Base-by-base conservation (phyloP, 2,113 vertebrate genomes). In the Sterrhoptilus dennistouni region DNA sequence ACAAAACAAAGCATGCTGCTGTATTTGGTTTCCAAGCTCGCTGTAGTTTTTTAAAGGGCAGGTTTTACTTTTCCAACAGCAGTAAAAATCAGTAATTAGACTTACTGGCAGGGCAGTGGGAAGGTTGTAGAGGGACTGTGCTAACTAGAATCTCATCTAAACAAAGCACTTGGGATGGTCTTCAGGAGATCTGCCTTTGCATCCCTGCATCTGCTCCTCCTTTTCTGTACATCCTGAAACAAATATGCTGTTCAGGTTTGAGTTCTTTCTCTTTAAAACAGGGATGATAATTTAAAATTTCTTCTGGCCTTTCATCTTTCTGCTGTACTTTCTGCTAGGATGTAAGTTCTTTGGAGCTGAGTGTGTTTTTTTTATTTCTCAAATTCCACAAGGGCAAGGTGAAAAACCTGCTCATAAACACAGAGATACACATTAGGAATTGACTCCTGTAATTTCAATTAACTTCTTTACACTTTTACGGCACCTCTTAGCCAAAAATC, bases 371-470 rank as follows among this genome's bases (percentile, higher is more conserved):
- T 91, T 96, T 61, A 60, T 36, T 47, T 87, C 53, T 88, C 36
- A 79, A 11, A 79, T 86, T 95, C 77, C 42, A 49, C 2, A 0
- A 87, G 18, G 14, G 2, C 0, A 0, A 90, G 60, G 79, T 95
- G 93, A 90, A 93, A 97, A 96, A 79, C 31, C 68, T 70, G 15
- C 75, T 92, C 83, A 1, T 95, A 96, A 96, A 96, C 95, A 94
- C 50, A 20, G 42, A 94, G 45, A 86, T 77, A 56, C 33, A n/a
- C 44, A 68, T 90, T 71, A 85, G 29, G 56, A 94, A 60, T 45
- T n/a, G n/a, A 71, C 45, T 96, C 36, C 71, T 93, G 86, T 68
- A 78, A 40, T 88, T 95, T 90, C 83, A 94, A 64, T 96, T 86
- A 94, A 78, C 63, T 92, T 57, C 56, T 88, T 92, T 93, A 50